Conservation (phyloP, 2,113 vertebrate species). For the Proterorhinus semilunaris region DNA sequence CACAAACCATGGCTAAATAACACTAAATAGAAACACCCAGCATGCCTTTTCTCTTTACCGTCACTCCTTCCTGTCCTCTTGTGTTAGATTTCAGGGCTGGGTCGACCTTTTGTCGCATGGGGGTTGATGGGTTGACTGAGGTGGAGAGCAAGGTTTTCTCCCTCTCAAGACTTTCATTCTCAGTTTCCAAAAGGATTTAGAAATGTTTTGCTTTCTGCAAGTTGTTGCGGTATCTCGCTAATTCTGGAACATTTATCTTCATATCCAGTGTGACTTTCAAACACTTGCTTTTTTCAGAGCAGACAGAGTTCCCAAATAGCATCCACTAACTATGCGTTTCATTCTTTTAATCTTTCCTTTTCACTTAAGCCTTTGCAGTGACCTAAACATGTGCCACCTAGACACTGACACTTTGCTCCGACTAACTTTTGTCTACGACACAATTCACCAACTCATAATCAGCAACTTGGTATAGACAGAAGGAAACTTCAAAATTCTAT, state of each 20-base stretch:
- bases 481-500: too few relatives aligned
- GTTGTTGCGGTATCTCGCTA: slow-evolving; percentile 48
- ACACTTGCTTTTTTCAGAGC: slow-evolving; percentile 18
- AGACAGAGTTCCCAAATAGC: too few relatives aligned
- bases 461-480: too few relatives aligned
- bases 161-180: slow-evolving; percentile 51
- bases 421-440: too few relatives aligned
- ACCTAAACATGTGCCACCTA: too few relatives aligned
- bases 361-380: too few relatives aligned
- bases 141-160: slow-evolving; percentile 17
- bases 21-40: neutral
- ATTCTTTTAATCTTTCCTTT: too few relatives aligned
- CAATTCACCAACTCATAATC: too few relatives aligned
- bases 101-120: slow-evolving; percentile 50
- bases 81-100: slow-evolving; percentile 10
- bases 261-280: slow-evolving; percentile 5
- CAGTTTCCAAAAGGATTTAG: slow-evolving; percentile 66
- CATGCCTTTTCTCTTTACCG: neutral
- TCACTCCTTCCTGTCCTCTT: slow-evolving; percentile 9
- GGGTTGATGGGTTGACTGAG: slow-evolving; percentile 48
- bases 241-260: slow-evolving; percentile 15
- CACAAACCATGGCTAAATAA: neutral
- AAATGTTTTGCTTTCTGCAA: slow-evolving; percentile 49
- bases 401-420: too few relatives aligned
- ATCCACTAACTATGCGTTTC: too few relatives aligned